phyloP scores from a whole-genome alignment of 2,797 vertebrate species.

The Tokudaia tokunoshimensis region DNA sequence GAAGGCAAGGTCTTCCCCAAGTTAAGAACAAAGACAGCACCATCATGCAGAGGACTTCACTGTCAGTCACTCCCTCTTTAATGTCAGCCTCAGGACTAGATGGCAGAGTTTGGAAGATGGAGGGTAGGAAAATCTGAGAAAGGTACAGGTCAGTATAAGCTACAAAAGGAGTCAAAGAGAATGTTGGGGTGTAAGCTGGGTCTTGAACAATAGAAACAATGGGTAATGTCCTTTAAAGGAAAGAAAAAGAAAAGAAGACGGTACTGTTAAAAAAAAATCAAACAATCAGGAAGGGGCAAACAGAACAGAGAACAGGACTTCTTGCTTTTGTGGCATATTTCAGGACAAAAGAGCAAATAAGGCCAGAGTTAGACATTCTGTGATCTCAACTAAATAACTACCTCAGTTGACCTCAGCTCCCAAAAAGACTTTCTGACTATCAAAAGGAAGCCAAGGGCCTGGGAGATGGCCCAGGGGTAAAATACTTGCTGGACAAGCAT shows the following conservation, averaged over 20 bases:
- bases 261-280: not conserved
- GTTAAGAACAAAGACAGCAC: not conserved
- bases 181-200: not conserved
- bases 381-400: not conserved
- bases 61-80: not conserved
- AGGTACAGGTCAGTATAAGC: not conserved
- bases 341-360: not conserved
- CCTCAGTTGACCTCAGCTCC: not conserved
- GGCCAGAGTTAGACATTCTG: not conserved
- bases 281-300: not conserved
- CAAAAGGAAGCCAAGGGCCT: not conserved
- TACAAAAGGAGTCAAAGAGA: not conserved
- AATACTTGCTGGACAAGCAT: not conserved
- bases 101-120: not conserved
- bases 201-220: not conserved
- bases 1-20: not conserved
- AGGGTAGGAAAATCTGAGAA: not conserved
- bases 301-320: no score
- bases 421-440: not conserved
- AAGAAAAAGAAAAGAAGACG: not conserved
- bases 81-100: not conserved
- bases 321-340: not conserved
- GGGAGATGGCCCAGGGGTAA: not conserved
- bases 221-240: not conserved
- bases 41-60: not conserved